Base-by-base conservation (phyloP, 2,113 vertebrate species). In the Chaenocephalus aceratus region DNA sequence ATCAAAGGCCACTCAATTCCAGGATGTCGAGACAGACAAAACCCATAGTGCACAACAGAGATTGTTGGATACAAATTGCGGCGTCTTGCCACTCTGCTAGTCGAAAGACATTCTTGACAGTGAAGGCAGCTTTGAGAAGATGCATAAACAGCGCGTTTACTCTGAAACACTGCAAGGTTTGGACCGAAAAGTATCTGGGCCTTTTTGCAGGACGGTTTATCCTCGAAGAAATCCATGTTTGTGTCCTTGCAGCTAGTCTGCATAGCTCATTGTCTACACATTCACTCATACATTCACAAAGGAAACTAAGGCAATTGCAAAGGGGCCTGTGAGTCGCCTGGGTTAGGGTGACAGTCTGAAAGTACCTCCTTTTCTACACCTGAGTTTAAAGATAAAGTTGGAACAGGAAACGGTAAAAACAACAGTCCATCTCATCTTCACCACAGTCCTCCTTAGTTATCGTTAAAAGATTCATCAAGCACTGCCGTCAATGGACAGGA, bases 251-350 rank as follows among this genome's bases (percentile, higher is more conserved):
- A 82, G 79, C 73, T 6, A 46, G 30, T 77, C 21, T 53, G 79
- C 13, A 72, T 56, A 57, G 70, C 58, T 79, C 73, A 54, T 83
- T n/a, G n/a, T 82, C 77, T 82, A 83, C 77, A 80, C 88, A 86
- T 86, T 91, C 80, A 88, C 81, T 82, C 77, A 74, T 93, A 95
- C 94, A 96, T 95, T 95, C 93, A 94, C 79, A 56, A 84, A 83
- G 67, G 30, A 74, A 86, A 86, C 49, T 49, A 90, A 92, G 92
- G 90, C 92, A 86, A 86, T 82, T 66, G 68, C 8, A 75, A 72
- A 74, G 36, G 77, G 76, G 84, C 62, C 88, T 81, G 85, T 82
- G 78, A 89, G 79, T 78, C 54, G 79, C 84, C 64, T 30, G 70
- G 80, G 59, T 72, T 45, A 57, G 60, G 70, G 77, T 70, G 84